Evolutionary conservation across 2,888 invertebrate species (phyloP), one percentile per base, ranked within the genome.

Genomic region (Apoda limacodes): DNA sequence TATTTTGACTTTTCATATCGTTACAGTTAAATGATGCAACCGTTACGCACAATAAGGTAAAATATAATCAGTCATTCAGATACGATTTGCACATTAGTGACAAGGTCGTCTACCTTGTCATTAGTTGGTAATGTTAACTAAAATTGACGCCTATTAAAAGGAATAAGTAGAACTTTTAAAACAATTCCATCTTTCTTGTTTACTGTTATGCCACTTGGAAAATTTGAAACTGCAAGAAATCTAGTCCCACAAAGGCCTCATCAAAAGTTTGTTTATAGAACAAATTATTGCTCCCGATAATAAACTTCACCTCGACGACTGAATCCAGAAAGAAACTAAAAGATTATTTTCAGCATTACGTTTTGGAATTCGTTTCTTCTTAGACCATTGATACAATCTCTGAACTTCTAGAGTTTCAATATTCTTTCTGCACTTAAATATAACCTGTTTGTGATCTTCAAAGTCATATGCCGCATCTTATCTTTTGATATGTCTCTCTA

Each of bases 301-400:
- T 12, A 24, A 30, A 31, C 31, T 35, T 31, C 25, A 34, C 31
- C 30, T 39, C 35, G 28, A 34, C 35, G 22, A 36, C 33, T 33
- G 22, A 25, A 24, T 33, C 33, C 19, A 35, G 28, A 32, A 35
- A 39, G 28, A 35, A 35, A 30, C 12, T 13, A 29, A 23, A 23
- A 23, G 29, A 30, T 34, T 17, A 31, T 33, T 29, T 25, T 37
- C 30, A 25, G 34, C 27, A 9, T 37, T 37, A 23, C 34, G 34
- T 27, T 32, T 24, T 37, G 34, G 34, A 34, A 28, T 15, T 21
- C 34, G 29, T 34, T 29, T 34, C 12, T 37, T 34, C 25, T 37
- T 36, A 25, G 21, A 13, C 36, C 24, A 36, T 22, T 34, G 37
- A 27, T 37, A 37, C 14, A 28, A 27, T 28, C 34, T 37, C 19